These are phyloP conservation scores for Adrianichthys oophorus DNA, from an alignment of 2,797 vertebrate genomes.

Conservation along the genomic window DNA sequence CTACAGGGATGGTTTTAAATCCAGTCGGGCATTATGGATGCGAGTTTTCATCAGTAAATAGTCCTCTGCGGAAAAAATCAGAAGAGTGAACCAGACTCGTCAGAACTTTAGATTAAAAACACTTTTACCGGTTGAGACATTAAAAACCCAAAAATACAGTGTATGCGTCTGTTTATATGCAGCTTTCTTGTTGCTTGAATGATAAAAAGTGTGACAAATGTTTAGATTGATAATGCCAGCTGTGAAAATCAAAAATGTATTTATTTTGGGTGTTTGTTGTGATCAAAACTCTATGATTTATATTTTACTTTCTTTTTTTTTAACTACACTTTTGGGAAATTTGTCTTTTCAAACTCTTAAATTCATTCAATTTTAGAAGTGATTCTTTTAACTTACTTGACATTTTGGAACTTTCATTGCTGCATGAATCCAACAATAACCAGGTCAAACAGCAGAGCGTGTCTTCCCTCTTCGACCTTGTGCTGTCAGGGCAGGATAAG, in stretches of 20 bases:
- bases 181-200: not conserved
- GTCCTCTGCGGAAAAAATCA: conserved; percentile 22
- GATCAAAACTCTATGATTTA: too few species aligned
- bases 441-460: conserved; percentile 8
- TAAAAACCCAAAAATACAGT: too few species aligned
- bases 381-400: conserved; percentile 16
- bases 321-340: too few species aligned
- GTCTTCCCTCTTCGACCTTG: conserved; percentile 37
- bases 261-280: too few species aligned
- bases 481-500: conserved; percentile 20
- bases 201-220: too few species aligned
- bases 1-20: conserved; percentile 28
- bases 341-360: conserved; percentile 2
- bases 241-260: not conserved
- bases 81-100: conserved; percentile 14
- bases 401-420: conserved; percentile 22
- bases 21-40: conserved; percentile 22
- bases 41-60: conserved; percentile 25
- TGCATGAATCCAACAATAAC: conserved; percentile 19
- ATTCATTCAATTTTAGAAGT: conserved; percentile 2
- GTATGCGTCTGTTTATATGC: not conserved
- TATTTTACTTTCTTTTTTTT: too few species aligned
- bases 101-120: conserved; percentile 3
- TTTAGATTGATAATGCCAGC: not conserved
- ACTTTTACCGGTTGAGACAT: not conserved